Conservation (phyloP, 92 coral and sea anemone genomes). For the Actinostola sp. region DNA sequence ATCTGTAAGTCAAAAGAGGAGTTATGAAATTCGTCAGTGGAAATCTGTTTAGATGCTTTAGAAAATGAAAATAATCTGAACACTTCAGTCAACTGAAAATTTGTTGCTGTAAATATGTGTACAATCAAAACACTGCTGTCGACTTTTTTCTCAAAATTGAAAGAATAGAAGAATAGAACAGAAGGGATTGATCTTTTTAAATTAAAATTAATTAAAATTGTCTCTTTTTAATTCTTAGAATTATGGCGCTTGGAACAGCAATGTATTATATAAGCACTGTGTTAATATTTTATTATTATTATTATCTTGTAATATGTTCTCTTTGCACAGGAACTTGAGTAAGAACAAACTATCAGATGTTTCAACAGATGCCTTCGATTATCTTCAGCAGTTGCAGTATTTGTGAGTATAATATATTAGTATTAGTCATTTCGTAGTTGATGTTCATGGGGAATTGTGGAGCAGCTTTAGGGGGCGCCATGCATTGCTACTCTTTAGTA, state of each 20-base stretch:
- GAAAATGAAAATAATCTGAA: not conserved
- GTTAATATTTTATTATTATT: no score
- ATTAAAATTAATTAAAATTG: not conserved
- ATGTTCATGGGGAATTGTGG: not conserved
- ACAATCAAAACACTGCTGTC: no score
- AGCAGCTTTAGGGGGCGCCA: no score
- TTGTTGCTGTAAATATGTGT: not conserved
- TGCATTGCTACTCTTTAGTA: no score
- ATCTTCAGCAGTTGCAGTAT: conserved; percentile 39
- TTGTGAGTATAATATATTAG: conserved; percentile 55
- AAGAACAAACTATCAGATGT: conserved; percentile 51
- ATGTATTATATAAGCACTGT: no score
- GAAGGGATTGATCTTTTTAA: not conserved
- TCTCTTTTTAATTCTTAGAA: not conserved
- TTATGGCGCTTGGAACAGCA: no score
- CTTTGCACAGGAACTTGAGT: conserved; percentile 45
- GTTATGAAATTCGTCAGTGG: not conserved
- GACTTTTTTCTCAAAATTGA: no score
- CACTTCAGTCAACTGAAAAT: not conserved
- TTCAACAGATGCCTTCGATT: conserved; percentile 60
- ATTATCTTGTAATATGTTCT: no score
- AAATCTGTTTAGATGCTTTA: not conserved
- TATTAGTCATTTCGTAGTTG: no score
- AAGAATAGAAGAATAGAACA: not conserved
- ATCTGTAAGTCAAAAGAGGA: conserved; percentile 50